A percentile compares a stretch with the other conserved stretches of the same genome.
Evolutionary conservation across 2,888 invertebrate species (phyloP).

Genomic region (Seira musarum): DNA sequence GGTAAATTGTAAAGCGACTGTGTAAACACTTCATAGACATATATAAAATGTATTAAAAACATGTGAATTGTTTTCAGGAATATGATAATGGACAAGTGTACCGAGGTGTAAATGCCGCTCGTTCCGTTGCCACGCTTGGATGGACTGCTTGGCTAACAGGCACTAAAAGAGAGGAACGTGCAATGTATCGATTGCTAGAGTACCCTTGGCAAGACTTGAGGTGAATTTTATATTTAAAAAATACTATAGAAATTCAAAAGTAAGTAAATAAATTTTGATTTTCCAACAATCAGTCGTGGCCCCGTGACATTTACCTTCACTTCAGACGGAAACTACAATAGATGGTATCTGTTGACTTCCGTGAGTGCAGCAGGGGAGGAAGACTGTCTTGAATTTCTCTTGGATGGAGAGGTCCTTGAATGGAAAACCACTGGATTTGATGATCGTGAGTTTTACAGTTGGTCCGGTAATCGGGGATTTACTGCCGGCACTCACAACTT

Average conservation of each 20-base stretch:
- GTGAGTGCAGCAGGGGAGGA: conserved; percentile 64
- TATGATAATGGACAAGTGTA: conserved; percentile 63
- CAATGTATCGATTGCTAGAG: conserved; percentile 60
- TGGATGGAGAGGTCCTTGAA: conserved; percentile 64
- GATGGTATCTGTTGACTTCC: conserved; percentile 62
- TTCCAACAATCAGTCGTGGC: too few relatives aligned
- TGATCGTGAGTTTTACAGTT: conserved; percentile 66
- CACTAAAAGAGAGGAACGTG: conserved; percentile 54
- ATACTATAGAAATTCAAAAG: too few relatives aligned
- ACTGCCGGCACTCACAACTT: conserved; percentile 60
- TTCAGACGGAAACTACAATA: conserved; percentile 62
- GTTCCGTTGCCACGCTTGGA: conserved; percentile 31
- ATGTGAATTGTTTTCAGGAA: conserved; percentile 43
- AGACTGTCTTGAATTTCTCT: conserved; percentile 60
- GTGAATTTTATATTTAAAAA: too few relatives aligned
- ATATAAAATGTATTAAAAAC: too few relatives aligned
- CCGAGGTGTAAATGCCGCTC: conserved; percentile 62
- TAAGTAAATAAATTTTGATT: too few relatives aligned
- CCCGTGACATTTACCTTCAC: conserved; percentile 8
- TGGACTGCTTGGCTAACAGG: conserved; percentile 64
- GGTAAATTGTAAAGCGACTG: not conserved
- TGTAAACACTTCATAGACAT: too few relatives aligned
- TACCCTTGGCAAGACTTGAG: conserved; percentile 66
- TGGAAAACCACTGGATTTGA: conserved; percentile 62
- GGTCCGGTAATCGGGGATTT: conserved; percentile 62